phyloP scores from a whole-genome alignment of 2,797 vertebrate species.

The Phataginus tricuspis region DNA sequence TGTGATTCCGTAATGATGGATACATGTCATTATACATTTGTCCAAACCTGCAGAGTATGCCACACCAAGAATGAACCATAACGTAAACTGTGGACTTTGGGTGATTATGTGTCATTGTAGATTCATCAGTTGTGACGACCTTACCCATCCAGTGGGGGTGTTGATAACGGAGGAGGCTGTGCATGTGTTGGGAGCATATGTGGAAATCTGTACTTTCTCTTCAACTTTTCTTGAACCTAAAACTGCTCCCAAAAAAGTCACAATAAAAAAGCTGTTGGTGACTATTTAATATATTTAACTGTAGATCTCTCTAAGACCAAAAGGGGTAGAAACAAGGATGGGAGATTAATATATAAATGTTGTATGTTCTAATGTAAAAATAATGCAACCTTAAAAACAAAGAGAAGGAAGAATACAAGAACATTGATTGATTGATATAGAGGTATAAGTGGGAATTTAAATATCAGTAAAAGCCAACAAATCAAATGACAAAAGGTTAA shows the following conservation, averaged over 20 bases:
- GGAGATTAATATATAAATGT: neutral
- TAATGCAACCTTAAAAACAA: neutral
- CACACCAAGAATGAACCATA: too few species aligned
- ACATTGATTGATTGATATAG: neutral
- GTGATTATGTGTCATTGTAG: neutral
- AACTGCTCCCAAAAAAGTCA: neutral
- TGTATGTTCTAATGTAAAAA: neutral
- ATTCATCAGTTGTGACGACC: neutral
- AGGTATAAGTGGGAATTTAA: neutral
- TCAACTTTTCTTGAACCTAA: neutral
- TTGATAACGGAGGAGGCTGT: neutral
- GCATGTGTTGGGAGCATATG: neutral
- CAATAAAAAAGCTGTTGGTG: neutral
- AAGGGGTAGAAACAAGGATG: neutral
- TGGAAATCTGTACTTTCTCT: neutral
- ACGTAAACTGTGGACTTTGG: neutral
- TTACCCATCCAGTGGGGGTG: neutral
- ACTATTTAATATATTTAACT: neutral
- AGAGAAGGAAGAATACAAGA: neutral
- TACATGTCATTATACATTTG: too few species aligned
- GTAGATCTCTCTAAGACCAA: neutral
- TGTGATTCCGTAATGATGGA: too few species aligned
- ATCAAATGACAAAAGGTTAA: neutral
- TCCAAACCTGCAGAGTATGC: too few species aligned
- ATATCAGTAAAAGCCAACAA: neutral